phyloP scores from a whole-genome alignment of 1,140 invertebrate genomes.

The Ips typographus region DNA sequence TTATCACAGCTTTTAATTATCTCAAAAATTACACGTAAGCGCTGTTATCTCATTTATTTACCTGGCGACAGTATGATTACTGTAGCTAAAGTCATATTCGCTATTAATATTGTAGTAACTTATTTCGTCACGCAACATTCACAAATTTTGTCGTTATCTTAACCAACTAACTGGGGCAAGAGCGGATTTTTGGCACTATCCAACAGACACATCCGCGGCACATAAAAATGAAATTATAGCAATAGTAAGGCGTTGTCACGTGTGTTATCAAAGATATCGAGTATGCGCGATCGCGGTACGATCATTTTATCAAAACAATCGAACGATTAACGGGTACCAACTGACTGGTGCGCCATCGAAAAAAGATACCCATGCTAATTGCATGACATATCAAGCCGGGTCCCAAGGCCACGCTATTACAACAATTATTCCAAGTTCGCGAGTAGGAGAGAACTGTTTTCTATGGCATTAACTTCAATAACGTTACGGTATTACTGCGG shows the following conservation, averaged over 20 bases:
- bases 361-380: conserved; percentile 35
- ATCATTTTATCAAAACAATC: conserved; percentile 34
- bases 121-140: neutral
- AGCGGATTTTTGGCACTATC: too few relatives aligned
- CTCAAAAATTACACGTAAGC: conserved; percentile 20
- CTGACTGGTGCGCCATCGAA: conserved; percentile 28
- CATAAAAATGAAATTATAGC: neutral
- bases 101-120: neutral
- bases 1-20: conserved; percentile 21
- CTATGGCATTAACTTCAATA: too few relatives aligned
- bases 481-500: too few relatives aligned
- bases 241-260: conserved; percentile 23
- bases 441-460: too few relatives aligned
- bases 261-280: conserved; percentile 31
- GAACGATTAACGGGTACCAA: conserved; percentile 20
- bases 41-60: conserved; percentile 28
- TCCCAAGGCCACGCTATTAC: conserved; percentile 21
- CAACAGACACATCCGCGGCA: neutral
- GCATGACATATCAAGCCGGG: conserved; percentile 18
- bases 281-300: conserved; percentile 17
- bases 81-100: conserved; percentile 10
- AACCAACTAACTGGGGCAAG: too few relatives aligned
- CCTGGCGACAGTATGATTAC: conserved; percentile 12
- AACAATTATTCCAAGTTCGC: neutral
- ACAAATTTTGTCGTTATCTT: too few relatives aligned